Evolutionary conservation across 2,113 vertebrate species (phyloP).

Genomic region (Martes martes): DNA sequence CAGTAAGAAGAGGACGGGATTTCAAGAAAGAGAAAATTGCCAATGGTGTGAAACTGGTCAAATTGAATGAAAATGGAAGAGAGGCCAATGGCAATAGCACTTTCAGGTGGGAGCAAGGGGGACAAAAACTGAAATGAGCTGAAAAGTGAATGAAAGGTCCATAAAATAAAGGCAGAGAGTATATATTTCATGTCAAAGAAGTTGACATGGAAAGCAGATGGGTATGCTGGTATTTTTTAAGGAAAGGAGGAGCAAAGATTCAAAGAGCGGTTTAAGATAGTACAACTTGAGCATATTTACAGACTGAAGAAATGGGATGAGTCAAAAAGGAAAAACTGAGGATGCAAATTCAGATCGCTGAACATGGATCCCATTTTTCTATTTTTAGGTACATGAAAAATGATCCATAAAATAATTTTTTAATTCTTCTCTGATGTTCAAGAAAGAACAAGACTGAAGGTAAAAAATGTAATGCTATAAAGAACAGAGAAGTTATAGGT

Average conservation of each 20-base stretch:
- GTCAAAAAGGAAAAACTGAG: not conserved
- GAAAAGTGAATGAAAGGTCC: not conserved
- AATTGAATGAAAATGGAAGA: not conserved
- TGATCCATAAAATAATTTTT: not conserved
- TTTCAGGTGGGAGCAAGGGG: not conserved
- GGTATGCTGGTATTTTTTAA: not conserved
- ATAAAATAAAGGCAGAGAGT: not conserved
- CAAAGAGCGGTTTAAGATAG: not conserved
- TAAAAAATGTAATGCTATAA: not conserved
- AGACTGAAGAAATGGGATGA: not conserved
- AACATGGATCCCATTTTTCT: slow-evolving; percentile 16
- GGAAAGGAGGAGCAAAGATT: not conserved
- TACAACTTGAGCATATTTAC: not conserved
- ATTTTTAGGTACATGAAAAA: slow-evolving; percentile 12
- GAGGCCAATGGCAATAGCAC: not conserved
- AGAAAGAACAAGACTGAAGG: not conserved
- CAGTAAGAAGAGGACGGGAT: not conserved
- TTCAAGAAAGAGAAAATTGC: not conserved
- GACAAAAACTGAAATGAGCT: not conserved
- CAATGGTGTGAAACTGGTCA: not conserved
- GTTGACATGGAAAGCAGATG: not conserved
- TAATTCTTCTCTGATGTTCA: not conserved
- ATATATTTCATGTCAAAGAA: not conserved
- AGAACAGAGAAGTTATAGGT: not conserved
- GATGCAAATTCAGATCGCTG: not conserved